Percentiles rank a stretch among this genome's conserved stretches.
Evolutionary conservation across 2,888 invertebrate species (phyloP).

Genomic region (Zelleria hepariella): DNA sequence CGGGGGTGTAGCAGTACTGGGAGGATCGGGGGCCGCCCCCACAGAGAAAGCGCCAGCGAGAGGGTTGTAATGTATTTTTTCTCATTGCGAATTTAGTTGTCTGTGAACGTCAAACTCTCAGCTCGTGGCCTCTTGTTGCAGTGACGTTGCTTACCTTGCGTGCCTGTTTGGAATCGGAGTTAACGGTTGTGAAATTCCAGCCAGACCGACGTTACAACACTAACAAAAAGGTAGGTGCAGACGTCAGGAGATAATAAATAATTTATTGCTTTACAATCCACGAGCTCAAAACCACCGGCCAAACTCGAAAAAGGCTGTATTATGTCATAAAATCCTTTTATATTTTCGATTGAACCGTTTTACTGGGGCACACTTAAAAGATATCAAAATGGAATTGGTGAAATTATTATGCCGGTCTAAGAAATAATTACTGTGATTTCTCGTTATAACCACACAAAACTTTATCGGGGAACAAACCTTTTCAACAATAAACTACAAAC

Average conservation of each 20-base stretch:
- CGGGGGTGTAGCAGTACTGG: not conserved
- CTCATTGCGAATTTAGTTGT: not conserved
- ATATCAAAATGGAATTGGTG: not conserved
- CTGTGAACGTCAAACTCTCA: not conserved
- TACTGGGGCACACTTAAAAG: not conserved
- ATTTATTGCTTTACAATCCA: conserved; percentile 1
- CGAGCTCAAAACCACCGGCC: not conserved
- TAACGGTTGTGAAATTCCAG: not conserved
- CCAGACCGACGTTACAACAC: not conserved
- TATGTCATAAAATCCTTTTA: conserved; percentile 1
- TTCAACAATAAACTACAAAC: not conserved
- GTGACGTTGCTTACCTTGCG: not conserved
- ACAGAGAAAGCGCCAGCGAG: not conserved
- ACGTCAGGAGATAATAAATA: not conserved
- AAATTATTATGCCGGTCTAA: not conserved
- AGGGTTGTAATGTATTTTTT: not conserved
- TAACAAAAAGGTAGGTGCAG: not conserved
- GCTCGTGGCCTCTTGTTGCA: not conserved
- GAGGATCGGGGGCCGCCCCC: not conserved
- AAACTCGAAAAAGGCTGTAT: not conserved
- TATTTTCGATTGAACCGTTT: not conserved
- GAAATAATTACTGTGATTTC: not conserved
- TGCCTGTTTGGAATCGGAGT: too few species aligned
- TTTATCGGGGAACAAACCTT: conserved; percentile 1
- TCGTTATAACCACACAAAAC: not conserved